Conservation (phyloP, 2,797 vertebrate species). For the Dallia pectoralis region DNA sequence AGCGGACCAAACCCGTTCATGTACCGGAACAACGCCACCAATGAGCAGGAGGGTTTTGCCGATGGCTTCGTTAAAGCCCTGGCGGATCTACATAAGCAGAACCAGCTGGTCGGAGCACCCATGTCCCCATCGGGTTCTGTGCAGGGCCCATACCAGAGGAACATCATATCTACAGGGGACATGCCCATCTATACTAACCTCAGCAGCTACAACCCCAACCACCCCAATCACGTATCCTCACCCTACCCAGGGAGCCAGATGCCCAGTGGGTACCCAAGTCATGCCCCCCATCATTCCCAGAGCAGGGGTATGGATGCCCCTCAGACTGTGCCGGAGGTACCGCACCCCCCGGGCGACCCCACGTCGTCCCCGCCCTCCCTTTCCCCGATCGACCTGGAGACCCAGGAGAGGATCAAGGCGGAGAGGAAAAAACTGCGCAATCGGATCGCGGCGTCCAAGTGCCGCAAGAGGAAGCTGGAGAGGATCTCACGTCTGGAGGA, state of each 20-base stretch:
- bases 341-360: conserved; percentile 67
- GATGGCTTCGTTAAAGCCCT: conserved; percentile 87
- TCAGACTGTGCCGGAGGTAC: conserved; percentile 84
- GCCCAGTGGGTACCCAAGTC: conserved; percentile 36
- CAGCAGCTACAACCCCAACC: conserved; percentile 75
- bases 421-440: conserved; percentile 87
- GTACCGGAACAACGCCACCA: conserved; percentile 77
- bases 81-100: conserved; percentile 88
- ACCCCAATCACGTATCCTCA: conserved; percentile 54
- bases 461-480: conserved; percentile 86
- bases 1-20: conserved; percentile 57
- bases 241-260: conserved; percentile 58
- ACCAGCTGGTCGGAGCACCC: conserved; percentile 79
- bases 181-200: conserved; percentile 85
- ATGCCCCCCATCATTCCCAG: conserved; percentile 50
- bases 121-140: conserved; percentile 75
- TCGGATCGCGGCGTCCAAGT: conserved; percentile 88
- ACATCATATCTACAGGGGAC: conserved; percentile 68
- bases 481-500: conserved; percentile 86
- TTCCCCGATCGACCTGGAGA: conserved; percentile 83
- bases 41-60: conserved; percentile 86
- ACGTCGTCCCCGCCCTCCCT: conserved; percentile 71
- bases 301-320: conserved; percentile 75
- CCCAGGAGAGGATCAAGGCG: conserved; percentile 84
- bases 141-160: conserved; percentile 76